Evolutionary conservation across 2,888 invertebrate genomes (phyloP), one percentile per base, ranked within the genome.

Genomic region (Hoplodrina ambigua): DNA sequence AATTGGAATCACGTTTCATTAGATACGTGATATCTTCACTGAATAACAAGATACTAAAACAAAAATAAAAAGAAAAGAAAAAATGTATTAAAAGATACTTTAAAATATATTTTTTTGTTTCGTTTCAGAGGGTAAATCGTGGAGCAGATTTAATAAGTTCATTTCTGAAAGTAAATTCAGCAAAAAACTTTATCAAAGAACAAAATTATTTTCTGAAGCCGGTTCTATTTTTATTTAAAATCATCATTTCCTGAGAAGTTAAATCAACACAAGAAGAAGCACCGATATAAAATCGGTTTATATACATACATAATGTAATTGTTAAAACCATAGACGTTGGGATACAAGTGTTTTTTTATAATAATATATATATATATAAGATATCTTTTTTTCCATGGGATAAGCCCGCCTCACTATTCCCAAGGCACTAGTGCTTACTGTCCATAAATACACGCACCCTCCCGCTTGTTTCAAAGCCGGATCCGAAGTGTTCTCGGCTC

Each of bases 401-500:
- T 25, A 37, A 37, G 7, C 37, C 1, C 7, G 37, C 8, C 37
- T 8, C 6, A 8, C 37, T 8, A 8, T 37, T 8, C 37, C 37
- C 37, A 37, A 37, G 41, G 4, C 15, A 30, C 53, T 25, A 37
- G 17, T 56, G 55, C 55, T 46, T 13, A 62, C 54, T n/a, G 55
- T 53, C 37, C 25, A 25, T 49, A 54, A 49, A 30, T 49, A 25
- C 30, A 54, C 52, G 33, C 52, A 46, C 55, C 54, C 37, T 46
- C 17, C 69, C 81, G 77, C 76, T 62, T 57, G 61, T 73, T 81
- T 83, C 60, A 59, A 64, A 67, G 81, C 77, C 72, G 17, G 55
- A 63, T 71, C 56, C 80, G 30, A 81, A 76, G 81, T 82, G 71
- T 82, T 75, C 84, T 85, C 76, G 75, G 81, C 81, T 84, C 81